phyloP scores from a whole-genome alignment of 1,140 invertebrate species.

The Andricus grossulariae region DNA sequence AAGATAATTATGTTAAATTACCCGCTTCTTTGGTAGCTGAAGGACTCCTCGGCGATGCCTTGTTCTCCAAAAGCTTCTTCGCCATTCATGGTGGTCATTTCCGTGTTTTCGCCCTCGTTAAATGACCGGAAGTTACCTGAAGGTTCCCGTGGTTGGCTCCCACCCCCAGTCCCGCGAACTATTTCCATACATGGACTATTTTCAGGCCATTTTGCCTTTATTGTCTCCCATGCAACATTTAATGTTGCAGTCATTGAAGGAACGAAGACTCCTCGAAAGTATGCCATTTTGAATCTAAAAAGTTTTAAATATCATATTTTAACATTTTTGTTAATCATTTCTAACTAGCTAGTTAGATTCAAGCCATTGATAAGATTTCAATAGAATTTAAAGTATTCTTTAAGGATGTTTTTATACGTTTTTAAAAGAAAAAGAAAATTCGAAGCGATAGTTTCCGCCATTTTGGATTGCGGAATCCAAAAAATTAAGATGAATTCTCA shows the following conservation, averaged over 20 bases:
- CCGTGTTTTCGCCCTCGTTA: slow-evolving; percentile 75
- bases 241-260: slow-evolving; percentile 85
- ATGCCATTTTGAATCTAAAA: slow-evolving; percentile 71
- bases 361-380: too few relatives aligned
- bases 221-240: slow-evolving; percentile 87
- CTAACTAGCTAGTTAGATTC: too few relatives aligned
- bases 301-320: slow-evolving; percentile 33
- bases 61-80: slow-evolving; percentile 79
- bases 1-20: slow-evolving; percentile 42
- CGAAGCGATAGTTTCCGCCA: too few relatives aligned
- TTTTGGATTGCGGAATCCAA: too few relatives aligned
- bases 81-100: slow-evolving; percentile 78
- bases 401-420: too few relatives aligned
- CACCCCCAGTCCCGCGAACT: slow-evolving; percentile 63
- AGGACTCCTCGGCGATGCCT: slow-evolving; percentile 72
- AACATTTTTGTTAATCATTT: background rate
- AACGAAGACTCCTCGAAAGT: slow-evolving; percentile 79
- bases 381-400: too few relatives aligned
- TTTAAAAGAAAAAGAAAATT: too few relatives aligned
- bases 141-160: slow-evolving; percentile 65
- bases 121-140: slow-evolving; percentile 76
- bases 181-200: slow-evolving; percentile 77
- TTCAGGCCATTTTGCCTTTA: slow-evolving; percentile 86
- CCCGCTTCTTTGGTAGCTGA: slow-evolving; percentile 74
- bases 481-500: too few relatives aligned